Evolutionary conservation across 2,797 vertebrate genomes (phyloP), one percentile per base, ranked within the genome.

Genomic region (Perodicticus potto): DNA sequence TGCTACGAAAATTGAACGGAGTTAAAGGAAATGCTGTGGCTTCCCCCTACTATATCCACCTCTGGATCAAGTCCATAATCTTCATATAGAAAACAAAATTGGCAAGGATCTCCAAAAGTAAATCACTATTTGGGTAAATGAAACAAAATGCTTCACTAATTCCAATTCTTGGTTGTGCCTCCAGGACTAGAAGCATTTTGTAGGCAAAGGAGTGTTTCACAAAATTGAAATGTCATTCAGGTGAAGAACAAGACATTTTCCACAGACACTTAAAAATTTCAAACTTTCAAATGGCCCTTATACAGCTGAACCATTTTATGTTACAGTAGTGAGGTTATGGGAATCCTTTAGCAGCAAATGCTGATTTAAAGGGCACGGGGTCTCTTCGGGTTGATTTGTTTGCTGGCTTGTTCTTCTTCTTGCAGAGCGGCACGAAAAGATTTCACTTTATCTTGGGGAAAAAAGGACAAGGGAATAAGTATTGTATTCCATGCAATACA

Each of bases 361-460:
- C 95, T 95, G 34, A 17, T 87, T 98, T 99, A 99, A 98, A 99
- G 99, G 95, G 99, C 98, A 95, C 99, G 98, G 89, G 99, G 99
- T 98, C 99, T 99, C 98, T 99, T 99, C 40, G 99, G 99, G 97
- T 99, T 99, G 93, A 99, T 99, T 98, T 99, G 99, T 98, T 99
- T 99, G 98, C 99, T 99, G 91, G 99, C 99, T 96, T 99, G 99
- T 97, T 99, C 99, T 96, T 99, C 99, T 76, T 99, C 99, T 97
- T 99, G 99, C 11, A 99, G 99, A 29, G 99, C 97, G 83, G 99
- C 98, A 78, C 99, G 99, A 98, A 99, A 99, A 78, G 99, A 99
- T 97, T 99, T 99, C 98, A 99, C 99, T 99, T 99, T 99, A 98
- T 99, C 99, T 99, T 98, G 97, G 93, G 97, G 49, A 34, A 96